These are phyloP conservation scores for Sphenopsis melanotis DNA, from an alignment of 2,797 vertebrate species.

Conservation along the genomic window DNA sequence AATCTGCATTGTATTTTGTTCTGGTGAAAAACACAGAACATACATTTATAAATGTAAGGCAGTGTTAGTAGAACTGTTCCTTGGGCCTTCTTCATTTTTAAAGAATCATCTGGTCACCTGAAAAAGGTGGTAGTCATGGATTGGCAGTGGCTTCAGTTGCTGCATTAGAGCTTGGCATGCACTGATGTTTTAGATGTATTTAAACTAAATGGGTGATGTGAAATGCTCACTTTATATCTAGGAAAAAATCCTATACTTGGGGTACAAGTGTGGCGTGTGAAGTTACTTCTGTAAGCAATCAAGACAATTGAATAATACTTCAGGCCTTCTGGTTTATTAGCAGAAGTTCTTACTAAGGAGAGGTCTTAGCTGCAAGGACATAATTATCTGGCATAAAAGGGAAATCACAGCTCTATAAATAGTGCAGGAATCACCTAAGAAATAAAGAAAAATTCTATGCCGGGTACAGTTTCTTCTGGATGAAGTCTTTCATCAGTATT, in stretches of 20 bases:
- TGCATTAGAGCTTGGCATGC: background rate
- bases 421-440: background rate
- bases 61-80: background rate
- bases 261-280: background rate
- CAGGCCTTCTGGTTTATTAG: background rate
- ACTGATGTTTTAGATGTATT: background rate
- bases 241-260: background rate
- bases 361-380: background rate
- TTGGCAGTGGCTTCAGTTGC: background rate
- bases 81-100: background rate
- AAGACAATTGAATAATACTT: background rate
- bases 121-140: background rate
- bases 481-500: background rate
- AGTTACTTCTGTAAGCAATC: background rate
- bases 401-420: background rate
- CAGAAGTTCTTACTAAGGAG: background rate
- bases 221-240: background rate
- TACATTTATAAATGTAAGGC: background rate
- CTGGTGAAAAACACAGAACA: background rate
- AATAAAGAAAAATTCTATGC: background rate
- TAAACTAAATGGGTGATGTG: background rate
- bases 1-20: background rate
- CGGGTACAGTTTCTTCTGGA: background rate
- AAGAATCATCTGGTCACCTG: background rate
- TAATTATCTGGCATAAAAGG: background rate